These are phyloP conservation scores for Datnioides undecimradiatus DNA, from an alignment of 2,113 vertebrate species.

Conservation along the genomic window DNA sequence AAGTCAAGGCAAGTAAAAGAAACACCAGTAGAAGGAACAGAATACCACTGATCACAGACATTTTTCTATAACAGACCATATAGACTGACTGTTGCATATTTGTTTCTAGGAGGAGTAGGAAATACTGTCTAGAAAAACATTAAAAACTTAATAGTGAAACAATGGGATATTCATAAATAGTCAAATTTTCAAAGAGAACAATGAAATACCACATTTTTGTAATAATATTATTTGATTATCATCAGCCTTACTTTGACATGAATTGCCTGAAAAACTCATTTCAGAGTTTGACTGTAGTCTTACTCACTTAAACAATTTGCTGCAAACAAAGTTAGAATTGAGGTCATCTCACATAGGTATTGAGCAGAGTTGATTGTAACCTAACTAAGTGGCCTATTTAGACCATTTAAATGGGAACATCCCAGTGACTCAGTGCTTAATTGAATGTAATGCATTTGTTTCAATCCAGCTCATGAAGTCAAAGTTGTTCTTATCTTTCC, in stretches of 20 bases:
- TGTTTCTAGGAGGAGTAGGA: too few relatives aligned
- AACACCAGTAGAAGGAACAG: background rate
- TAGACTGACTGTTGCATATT: too few relatives aligned
- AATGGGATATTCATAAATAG: background rate
- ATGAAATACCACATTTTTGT: too few relatives aligned
- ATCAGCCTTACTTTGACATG: background rate
- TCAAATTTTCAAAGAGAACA: too few relatives aligned
- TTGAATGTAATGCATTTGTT: slow-evolving; percentile 45
- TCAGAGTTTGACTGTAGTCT: background rate
- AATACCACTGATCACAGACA: background rate
- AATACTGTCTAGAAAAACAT: background rate
- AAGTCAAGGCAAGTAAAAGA: background rate
- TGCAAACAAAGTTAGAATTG: slow-evolving; percentile 45
- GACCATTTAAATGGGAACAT: slow-evolving; percentile 54
- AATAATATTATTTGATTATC: background rate
- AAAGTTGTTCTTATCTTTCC: slow-evolving; percentile 11
- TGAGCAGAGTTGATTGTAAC: slow-evolving; percentile 60
- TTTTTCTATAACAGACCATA: background rate
- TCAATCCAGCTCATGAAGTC: slow-evolving; percentile 25
- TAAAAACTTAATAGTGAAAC: background rate
- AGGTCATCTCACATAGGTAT: slow-evolving; percentile 64
- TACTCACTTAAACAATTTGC: slow-evolving; percentile 29
- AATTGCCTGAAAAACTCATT: background rate
- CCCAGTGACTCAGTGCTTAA: slow-evolving; percentile 43
- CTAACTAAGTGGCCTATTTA: slow-evolving; percentile 73